Conservation (phyloP, 2,888 invertebrate species). For the Mythimna loreyi region DNA sequence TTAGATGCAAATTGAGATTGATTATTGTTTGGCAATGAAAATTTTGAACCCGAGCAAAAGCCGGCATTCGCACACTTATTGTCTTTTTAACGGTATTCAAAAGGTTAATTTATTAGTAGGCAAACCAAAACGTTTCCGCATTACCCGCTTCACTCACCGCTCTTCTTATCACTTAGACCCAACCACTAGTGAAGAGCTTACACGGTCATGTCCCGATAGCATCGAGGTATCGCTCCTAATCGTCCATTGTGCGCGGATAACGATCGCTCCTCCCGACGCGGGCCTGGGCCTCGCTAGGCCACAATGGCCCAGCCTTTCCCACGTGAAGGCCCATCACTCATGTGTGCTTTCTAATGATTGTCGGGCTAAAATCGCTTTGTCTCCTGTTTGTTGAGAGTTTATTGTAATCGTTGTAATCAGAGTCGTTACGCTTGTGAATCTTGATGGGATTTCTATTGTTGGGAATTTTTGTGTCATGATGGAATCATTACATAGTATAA, state of each 20-base stretch:
- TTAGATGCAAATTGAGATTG: no score
- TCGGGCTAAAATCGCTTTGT: constrained; percentile 45
- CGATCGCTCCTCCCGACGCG: constrained; percentile 69
- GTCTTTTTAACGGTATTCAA: no score
- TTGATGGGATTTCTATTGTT: constrained; percentile 8
- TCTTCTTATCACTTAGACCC: constrained; percentile 48
- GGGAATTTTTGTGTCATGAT: neutral
- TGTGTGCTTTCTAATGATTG: constrained; percentile 71
- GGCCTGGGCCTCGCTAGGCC: constrained; percentile 62
- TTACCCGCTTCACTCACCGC: neutral
- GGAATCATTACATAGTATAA: neutral
- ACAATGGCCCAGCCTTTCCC: constrained; percentile 72
- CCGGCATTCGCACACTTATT: no score
- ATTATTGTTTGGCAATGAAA: no score
- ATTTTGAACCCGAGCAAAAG: no score
- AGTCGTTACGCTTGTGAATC: constrained; percentile 10
- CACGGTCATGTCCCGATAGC: constrained; percentile 75
- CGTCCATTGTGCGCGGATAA: constrained; percentile 82
- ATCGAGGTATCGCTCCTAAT: constrained; percentile 82
- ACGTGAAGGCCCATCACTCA: constrained; percentile 62
- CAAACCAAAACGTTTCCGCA: no score
- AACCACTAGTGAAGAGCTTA: constrained; percentile 72
- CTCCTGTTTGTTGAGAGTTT: constrained; percentile 22
- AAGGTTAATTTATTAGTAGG: no score
- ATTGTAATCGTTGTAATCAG: constrained; percentile 15